Conservation (phyloP, 2,888 invertebrate genomes). For the Fragum whitleyi region DNA sequence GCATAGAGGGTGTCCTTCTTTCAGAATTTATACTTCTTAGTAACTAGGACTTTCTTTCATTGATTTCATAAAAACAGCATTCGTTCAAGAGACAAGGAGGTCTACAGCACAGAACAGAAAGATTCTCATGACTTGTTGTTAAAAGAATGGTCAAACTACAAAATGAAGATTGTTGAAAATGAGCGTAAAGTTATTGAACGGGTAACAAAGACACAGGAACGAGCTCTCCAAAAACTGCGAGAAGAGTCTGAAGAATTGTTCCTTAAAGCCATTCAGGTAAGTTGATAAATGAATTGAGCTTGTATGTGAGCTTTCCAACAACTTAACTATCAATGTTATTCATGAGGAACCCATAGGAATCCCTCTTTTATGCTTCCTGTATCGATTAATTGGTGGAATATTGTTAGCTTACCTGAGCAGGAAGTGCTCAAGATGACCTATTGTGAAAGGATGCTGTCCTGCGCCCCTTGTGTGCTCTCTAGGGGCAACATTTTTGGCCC, state of each 20-base stretch:
- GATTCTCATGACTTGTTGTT: constrained; percentile 89
- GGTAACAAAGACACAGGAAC: constrained; percentile 88
- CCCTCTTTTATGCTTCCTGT: neutral
- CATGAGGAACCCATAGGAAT: neutral
- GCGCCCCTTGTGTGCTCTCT: too few species aligned
- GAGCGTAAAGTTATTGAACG: constrained; percentile 90
- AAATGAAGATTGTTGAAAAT: constrained; percentile 87
- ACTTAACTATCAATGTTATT: neutral
- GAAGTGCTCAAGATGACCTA: too few species aligned
- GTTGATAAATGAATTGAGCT: too few species aligned
- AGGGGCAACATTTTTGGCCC: too few species aligned
- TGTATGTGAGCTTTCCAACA: neutral
- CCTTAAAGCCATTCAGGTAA: constrained; percentile 92
- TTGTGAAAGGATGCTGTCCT: neutral
- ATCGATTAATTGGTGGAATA: neutral
- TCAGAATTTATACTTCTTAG: too few species aligned
- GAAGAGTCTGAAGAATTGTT: constrained; percentile 94
- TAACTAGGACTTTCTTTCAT: too few species aligned
- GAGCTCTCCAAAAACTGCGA: constrained; percentile 92
- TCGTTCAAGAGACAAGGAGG: neutral
- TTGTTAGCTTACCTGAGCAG: too few species aligned
- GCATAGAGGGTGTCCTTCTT: too few species aligned
- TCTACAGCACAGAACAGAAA: constrained; percentile 86
- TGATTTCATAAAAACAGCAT: neutral
- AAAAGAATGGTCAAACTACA: constrained; percentile 92